Percentiles rank a stretch among this genome's conserved stretches.
Evolutionary conservation across 2,797 vertebrate species (phyloP).

Genomic region (Intellagama lesueurii): DNA sequence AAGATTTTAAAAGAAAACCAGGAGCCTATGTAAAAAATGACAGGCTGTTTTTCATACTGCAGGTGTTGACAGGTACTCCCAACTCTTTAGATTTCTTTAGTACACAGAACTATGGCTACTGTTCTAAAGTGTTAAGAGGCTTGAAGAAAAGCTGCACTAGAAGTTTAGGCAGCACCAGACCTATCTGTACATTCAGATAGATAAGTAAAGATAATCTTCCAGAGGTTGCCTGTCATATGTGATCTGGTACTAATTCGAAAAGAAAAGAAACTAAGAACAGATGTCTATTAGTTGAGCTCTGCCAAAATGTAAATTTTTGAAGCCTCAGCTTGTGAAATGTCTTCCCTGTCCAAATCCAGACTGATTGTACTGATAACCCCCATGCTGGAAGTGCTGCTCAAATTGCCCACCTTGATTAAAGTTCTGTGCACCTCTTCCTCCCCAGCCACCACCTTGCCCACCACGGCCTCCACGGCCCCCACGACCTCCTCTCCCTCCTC

Average conservation of each 20-base stretch:
- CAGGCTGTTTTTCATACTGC: not conserved
- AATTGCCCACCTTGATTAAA: constrained; percentile 96
- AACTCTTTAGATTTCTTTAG: constrained; percentile 50
- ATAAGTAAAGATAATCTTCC: constrained; percentile 36
- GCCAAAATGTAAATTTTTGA: constrained; percentile 68
- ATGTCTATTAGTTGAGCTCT: constrained; percentile 83
- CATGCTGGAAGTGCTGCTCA: constrained; percentile 98
- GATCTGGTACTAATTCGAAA: constrained; percentile 65
- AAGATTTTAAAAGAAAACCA: constrained; percentile 38
- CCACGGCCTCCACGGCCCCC: constrained; percentile 80
- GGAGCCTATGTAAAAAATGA: constrained; percentile 18
- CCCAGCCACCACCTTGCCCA: constrained; percentile 90
- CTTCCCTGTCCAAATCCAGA: constrained; percentile 94
- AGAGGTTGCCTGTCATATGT: constrained; percentile 56
- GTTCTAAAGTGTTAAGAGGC: constrained; percentile 51
- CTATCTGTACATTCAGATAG: constrained; percentile 51
- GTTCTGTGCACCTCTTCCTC: constrained; percentile 90
- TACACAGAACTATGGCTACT: constrained; percentile 54
- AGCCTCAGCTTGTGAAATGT: constrained; percentile 93
- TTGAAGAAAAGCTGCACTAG: constrained; percentile 45
- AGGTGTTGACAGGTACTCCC: constrained; percentile 29
- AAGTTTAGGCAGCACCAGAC: constrained; percentile 50
- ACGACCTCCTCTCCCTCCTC: constrained; percentile 80
- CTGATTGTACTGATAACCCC: constrained; percentile 95
- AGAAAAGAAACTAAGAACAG: constrained; percentile 44